A percentile compares a stretch with the other conserved stretches of the same genome.
These are phyloP conservation scores for Lycophotia porphyrea DNA, from an alignment of 2,888 invertebrate genomes.

Conservation along the genomic window DNA sequence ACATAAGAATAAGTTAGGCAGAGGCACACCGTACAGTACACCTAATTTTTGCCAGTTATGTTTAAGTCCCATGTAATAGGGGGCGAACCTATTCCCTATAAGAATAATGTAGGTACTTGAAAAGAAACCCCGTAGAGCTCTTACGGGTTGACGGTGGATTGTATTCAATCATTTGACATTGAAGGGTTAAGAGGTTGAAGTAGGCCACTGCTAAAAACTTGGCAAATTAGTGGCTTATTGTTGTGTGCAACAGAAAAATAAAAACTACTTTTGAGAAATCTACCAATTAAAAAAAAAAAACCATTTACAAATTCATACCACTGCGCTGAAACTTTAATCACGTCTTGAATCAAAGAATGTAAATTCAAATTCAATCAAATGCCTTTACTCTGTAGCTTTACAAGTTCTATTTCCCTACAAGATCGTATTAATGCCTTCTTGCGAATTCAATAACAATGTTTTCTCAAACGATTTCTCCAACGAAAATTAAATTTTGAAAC, in stretches of 20 bases:
- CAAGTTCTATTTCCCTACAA: not conserved
- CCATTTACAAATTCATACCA: not conserved
- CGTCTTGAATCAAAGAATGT: slow-evolving; percentile 9
- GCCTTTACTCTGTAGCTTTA: not conserved
- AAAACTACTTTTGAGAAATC: not conserved
- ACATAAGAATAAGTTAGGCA: too few species aligned
- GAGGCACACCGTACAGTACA: too few species aligned
- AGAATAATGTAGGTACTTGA: too few species aligned
- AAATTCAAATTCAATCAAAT: slow-evolving; percentile 4
- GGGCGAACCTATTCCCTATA: too few species aligned
- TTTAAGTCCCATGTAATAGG: too few species aligned
- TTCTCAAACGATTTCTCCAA: not conserved
- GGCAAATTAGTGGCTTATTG: too few species aligned
- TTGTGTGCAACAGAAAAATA: too few species aligned
- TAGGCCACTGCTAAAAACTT: not conserved
- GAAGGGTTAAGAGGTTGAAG: not conserved
- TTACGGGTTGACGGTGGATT: not conserved
- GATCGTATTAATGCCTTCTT: not conserved
- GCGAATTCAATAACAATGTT: not conserved
- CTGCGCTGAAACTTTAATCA: not conserved
- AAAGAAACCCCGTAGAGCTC: too few species aligned
- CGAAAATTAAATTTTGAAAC: not conserved
- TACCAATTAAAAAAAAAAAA: not conserved
- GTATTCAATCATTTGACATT: not conserved
- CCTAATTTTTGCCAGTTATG: too few species aligned